Evolutionary conservation across 2,113 vertebrate genomes (phyloP).

Genomic region (Mystacornis crossleyi): DNA sequence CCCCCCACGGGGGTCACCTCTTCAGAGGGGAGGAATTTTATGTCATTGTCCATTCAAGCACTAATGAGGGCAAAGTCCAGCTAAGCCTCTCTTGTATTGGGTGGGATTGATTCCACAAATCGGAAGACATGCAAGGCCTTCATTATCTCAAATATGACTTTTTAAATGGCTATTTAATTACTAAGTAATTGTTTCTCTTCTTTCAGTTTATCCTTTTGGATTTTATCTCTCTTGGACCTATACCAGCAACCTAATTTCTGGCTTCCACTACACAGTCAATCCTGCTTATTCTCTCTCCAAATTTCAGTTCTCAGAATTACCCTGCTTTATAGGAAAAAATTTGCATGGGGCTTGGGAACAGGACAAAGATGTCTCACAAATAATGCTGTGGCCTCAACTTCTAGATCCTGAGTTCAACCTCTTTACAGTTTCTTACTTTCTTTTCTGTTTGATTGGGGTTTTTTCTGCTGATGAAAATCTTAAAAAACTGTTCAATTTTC

Average conservation of each 20-base stretch:
- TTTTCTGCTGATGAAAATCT: not conserved
- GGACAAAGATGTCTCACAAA: not conserved
- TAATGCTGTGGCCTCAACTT: not conserved
- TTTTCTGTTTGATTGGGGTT: not conserved
- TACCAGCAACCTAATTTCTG: not conserved
- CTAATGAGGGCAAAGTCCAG: not conserved
- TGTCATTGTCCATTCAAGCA: not conserved
- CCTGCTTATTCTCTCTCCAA: not conserved
- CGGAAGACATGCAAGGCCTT: not conserved
- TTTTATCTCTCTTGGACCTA: not conserved
- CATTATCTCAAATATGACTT: not conserved
- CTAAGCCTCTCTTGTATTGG: not conserved
- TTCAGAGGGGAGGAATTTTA: not conserved
- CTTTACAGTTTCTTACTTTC: not conserved
- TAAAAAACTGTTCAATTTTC: not conserved
- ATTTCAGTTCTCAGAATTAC: not conserved
- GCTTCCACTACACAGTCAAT: not conserved
- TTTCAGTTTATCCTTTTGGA: not conserved
- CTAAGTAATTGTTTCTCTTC: not conserved
- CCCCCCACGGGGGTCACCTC: too few relatives aligned
- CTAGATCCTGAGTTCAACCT: not conserved
- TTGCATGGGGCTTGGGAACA: not conserved
- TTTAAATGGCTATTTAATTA: not conserved
- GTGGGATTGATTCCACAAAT: not conserved
- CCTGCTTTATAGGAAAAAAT: not conserved